Evolutionary conservation across 1,140 invertebrate genomes (phyloP), one percentile per base, ranked within the genome.

Genomic region (Cylas formicarius): DNA sequence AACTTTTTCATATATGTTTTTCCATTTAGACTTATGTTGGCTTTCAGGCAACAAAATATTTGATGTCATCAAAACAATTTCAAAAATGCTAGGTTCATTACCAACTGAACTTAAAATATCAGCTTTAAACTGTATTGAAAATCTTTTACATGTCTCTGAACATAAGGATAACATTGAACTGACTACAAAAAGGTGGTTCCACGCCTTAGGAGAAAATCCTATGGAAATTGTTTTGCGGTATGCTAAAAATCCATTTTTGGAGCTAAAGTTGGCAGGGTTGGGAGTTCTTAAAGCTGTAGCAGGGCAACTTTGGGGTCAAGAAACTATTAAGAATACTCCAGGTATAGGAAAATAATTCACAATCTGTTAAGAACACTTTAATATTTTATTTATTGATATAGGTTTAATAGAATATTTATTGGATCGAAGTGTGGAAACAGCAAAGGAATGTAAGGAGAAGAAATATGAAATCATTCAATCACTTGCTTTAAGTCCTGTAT

Each of bases 391-490:
- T 32, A 22, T 42, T 48, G n/a, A 48, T 53, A 8, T 60, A 70
- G 82, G 84, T 19, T 73, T 90, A 22, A 56, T 81, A 3, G 86
- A 90, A 62, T 88, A 81, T 61, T 61, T 90, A 2, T 58, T 90
- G 2, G 79, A 90, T 56, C 67, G 86, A 19, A 72, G 72, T 35
- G 67, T 73, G 1, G 82, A 86, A 59, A 67, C 73, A 1, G 73
- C 73, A 37, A 87, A 85, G 57, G 76, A 82, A 42, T 78, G 77
- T 16, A 84, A 82, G 59, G 80, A 84, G 55, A 61, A 68, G 0
- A 90, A 90, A 59, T 90, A 76, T 66, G 73, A 77, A 45, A 71
- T 90, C 13, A 72, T 90, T 5, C 71, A 72, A 51, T 67, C 69
- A 31, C 61, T 91, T 18, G 68, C 76, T 1, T 66, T 72, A n/a